Conservation (phyloP, 2,797 vertebrate genomes). For the Gallinago nigripennis region DNA sequence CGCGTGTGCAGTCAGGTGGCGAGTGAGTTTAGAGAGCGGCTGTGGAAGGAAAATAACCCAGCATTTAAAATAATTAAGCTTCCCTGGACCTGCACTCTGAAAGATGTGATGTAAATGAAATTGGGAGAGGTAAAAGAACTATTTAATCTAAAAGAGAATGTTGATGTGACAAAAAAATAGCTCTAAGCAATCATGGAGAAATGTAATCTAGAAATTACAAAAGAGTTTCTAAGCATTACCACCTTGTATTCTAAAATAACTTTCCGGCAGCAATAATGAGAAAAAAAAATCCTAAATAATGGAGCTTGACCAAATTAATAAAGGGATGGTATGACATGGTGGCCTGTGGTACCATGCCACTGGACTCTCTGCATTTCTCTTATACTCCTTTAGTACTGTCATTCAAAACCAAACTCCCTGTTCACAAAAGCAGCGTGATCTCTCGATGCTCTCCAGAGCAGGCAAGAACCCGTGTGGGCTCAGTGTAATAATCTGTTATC, state of each 20-base stretch:
- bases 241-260: background rate
- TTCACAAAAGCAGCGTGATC: background rate
- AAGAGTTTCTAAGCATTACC: background rate
- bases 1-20: background rate
- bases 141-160: slow-evolving; percentile 16
- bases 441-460: background rate
- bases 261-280: background rate
- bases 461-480: accelerated
- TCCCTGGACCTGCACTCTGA: background rate
- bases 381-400: background rate
- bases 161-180: background rate
- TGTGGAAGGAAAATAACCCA: background rate
- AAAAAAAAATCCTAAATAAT: slow-evolving; percentile 24
- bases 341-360: background rate
- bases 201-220: background rate
- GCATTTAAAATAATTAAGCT: slow-evolving; percentile 8
- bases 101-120: background rate
- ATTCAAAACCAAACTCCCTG: background rate
- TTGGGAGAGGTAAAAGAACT: background rate
- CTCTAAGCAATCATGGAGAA: background rate
- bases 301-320: background rate
- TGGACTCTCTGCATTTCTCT: background rate
- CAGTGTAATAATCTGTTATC: accelerated
- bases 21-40: background rate
- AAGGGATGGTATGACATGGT: background rate